These are phyloP conservation scores for Protula sp. DNA, from an alignment of 2,888 invertebrate genomes.

Conservation along the genomic window DNA sequence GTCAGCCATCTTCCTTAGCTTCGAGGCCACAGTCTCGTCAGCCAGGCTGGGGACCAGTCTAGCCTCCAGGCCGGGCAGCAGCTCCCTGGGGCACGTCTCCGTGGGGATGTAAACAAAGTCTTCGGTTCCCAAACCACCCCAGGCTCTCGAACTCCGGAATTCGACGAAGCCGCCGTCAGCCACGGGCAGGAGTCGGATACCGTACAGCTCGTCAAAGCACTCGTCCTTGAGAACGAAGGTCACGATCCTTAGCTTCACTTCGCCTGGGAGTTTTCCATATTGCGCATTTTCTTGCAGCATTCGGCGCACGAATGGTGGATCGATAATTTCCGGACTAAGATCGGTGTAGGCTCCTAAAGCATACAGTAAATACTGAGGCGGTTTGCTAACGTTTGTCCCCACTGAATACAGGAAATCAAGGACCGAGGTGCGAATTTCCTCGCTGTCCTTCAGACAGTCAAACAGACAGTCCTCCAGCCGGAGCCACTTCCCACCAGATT, in stretches of 20 bases:
- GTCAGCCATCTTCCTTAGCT: conserved; percentile 15
- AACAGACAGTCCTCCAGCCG: conserved; percentile 14
- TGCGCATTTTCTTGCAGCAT: conserved; percentile 4
- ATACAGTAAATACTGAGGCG: conserved; percentile 17
- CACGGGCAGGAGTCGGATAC: conserved; percentile 21
- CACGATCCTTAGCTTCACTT: conserved; percentile 11
- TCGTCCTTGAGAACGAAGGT: conserved; percentile 19
- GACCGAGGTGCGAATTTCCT: conserved; percentile 3
- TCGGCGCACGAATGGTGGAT: conserved; percentile 9
- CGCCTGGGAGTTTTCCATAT: conserved; percentile 2
- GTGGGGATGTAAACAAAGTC: conserved; percentile 9
- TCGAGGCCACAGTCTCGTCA: conserved; percentile 4
- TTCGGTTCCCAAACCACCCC: too few species aligned
- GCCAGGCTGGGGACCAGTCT: conserved; percentile 12
- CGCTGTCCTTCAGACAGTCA: conserved; percentile 19
- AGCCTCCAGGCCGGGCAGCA: conserved; percentile 18
- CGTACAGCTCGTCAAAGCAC: conserved; percentile 15
- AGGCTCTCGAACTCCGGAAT: conserved; percentile 9
- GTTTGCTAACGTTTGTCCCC: conserved; percentile 9
- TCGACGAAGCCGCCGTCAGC: conserved; percentile 17
- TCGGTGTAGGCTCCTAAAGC: conserved; percentile 17
- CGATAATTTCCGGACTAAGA: conserved; percentile 6
- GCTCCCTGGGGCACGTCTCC: conserved; percentile 5
- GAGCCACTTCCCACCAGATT: conserved; percentile 14
- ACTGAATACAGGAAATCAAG: conserved; percentile 9